Percentiles rank a stretch among this genome's conserved stretches.
These are phyloP conservation scores for Dynastes tityus DNA, from an alignment of 2,888 invertebrate species.

Conservation along the genomic window DNA sequence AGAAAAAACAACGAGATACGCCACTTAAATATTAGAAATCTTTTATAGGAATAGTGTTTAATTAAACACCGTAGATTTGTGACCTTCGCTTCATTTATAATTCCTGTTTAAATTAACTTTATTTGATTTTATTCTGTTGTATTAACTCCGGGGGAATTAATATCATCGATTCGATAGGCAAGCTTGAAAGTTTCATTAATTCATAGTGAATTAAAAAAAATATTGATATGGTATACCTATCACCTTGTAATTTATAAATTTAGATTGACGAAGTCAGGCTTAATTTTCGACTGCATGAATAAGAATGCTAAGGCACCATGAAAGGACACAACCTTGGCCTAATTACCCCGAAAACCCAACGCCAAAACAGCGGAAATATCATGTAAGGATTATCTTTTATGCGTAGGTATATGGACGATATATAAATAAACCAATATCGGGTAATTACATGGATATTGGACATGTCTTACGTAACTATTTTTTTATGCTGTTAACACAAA, in stretches of 20 bases:
- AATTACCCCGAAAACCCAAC: not conserved
- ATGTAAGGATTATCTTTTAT: not conserved
- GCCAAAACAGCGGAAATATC: constrained; percentile 2
- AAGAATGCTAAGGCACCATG: not conserved
- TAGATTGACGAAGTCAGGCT: not conserved
- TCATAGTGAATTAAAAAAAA: not conserved
- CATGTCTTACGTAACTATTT: too few relatives aligned
- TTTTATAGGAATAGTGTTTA: not conserved
- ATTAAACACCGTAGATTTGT: constrained; percentile 31
- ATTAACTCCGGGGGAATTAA: not conserved
- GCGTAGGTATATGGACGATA: not conserved
- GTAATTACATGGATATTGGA: too few relatives aligned
- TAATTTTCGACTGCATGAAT: constrained; percentile 14
- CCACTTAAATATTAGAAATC: constrained; percentile 6
- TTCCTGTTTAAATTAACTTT: constrained; percentile 33
- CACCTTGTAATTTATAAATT: constrained; percentile 23
- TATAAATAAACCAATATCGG: not conserved
- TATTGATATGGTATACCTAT: not conserved
- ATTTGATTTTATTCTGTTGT: constrained; percentile 25
- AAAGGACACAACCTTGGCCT: constrained; percentile 8
- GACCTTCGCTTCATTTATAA: constrained; percentile 31
- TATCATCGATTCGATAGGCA: not conserved
- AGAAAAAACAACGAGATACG: constrained; percentile 22
- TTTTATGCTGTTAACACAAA: not conserved
- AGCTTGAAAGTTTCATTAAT: not conserved